Conservation (phyloP, 2,113 vertebrate genomes). For the Percopsis transmontana region DNA sequence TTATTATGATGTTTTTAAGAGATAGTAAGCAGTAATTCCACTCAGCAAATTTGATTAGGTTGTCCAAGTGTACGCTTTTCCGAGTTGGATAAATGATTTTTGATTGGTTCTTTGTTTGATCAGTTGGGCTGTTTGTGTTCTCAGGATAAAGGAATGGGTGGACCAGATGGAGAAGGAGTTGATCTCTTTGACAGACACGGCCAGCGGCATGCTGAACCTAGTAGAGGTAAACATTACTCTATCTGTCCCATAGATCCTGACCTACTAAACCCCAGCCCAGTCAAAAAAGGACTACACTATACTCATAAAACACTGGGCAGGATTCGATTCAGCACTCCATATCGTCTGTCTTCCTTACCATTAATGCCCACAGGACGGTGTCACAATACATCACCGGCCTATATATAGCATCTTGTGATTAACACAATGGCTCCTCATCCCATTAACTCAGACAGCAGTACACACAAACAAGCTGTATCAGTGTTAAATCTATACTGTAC, state of each 20-base stretch:
- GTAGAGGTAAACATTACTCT: slow-evolving; percentile 73
- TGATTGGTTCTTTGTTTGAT: slow-evolving; percentile 40
- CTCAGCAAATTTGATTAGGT: not conserved
- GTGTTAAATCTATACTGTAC: slow-evolving; percentile 14
- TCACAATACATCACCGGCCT: slow-evolving; percentile 39
- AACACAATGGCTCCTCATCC: slow-evolving; percentile 35
- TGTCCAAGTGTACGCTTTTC: not conserved
- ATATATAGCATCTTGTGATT: slow-evolving; percentile 46
- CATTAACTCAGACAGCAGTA: slow-evolving; percentile 23
- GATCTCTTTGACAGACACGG: slow-evolving; percentile 83
- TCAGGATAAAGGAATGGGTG: slow-evolving; percentile 92
- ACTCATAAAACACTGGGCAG: too few species aligned
- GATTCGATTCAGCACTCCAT: too few species aligned
- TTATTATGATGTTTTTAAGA: not conserved
- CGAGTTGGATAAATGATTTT: not conserved
- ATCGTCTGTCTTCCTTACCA: slow-evolving; percentile 2
- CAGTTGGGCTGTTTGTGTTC: slow-evolving; percentile 36
- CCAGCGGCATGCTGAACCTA: slow-evolving; percentile 84
- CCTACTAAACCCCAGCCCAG: not conserved
- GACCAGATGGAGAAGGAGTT: slow-evolving; percentile 95
- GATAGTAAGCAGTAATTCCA: not conserved
- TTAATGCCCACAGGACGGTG: slow-evolving; percentile 6
- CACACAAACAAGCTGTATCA: slow-evolving; percentile 33
- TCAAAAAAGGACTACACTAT: not conserved
- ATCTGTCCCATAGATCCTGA: not conserved